A percentile compares a stretch with the other conserved stretches of the same genome.
Conservation (phyloP, 2,888 invertebrate genomes). For the Eristalinus aeneus region DNA sequence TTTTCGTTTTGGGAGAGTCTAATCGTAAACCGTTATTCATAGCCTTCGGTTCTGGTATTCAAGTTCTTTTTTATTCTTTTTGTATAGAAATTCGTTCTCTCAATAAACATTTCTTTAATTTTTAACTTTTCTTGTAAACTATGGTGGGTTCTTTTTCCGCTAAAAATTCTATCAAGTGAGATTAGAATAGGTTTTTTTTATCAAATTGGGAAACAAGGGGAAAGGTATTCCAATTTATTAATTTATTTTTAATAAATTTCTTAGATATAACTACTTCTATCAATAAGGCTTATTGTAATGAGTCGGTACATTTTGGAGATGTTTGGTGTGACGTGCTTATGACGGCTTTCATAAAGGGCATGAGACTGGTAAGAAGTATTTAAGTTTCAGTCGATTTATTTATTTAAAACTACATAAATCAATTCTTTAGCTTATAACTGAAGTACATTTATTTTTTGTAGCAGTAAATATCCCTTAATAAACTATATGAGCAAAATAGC, state of each 20-base stretch:
- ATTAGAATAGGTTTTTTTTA: constrained; percentile 37
- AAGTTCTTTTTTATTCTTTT: constrained; percentile 38
- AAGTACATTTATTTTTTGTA: too few species aligned
- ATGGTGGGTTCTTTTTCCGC: constrained; percentile 78
- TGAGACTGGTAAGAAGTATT: too few species aligned
- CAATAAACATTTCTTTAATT: constrained; percentile 35
- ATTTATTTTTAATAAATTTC: constrained; percentile 2
- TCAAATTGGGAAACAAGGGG: constrained; percentile 8
- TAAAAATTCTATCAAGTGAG: constrained; percentile 70
- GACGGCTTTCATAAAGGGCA: neutral
- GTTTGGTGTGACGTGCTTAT: neutral
- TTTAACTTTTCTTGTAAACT: constrained; percentile 76
- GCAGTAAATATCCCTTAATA: too few species aligned
- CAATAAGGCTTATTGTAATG: constrained; percentile 57
- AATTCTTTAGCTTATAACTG: too few species aligned
- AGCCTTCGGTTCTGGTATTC: constrained; percentile 9
- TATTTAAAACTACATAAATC: too few species aligned
- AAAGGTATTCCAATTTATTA: constrained; percentile 20
- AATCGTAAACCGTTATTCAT: neutral
- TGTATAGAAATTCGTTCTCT: constrained; percentile 67
- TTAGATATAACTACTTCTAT: constrained; percentile 37
- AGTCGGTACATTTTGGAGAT: constrained; percentile 2
- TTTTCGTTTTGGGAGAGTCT: neutral
- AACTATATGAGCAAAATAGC: too few species aligned
- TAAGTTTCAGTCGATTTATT: too few species aligned